Conservation (phyloP, 2,888 invertebrate species). For the Conistra vaccinii region DNA sequence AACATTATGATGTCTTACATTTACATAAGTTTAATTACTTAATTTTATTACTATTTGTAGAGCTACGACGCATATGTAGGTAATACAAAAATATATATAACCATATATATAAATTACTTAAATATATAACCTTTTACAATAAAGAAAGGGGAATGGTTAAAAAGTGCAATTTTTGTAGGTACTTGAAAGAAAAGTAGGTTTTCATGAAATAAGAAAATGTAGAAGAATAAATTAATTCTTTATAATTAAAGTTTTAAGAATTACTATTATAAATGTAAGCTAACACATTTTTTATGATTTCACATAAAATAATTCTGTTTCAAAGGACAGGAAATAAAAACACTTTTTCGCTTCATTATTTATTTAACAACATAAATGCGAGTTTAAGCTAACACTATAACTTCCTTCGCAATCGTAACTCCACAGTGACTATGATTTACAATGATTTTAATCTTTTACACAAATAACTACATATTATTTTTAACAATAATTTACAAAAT, state of each 20-base stretch:
- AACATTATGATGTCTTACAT: conserved; percentile 77
- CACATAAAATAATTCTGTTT: background rate
- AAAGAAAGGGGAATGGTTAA: background rate
- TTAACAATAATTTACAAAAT: conserved; percentile 81
- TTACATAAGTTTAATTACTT: conserved; percentile 65
- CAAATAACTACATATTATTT: conserved; percentile 70
- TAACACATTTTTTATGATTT: background rate
- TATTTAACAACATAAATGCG: conserved; percentile 68
- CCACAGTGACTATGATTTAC: conserved; percentile 69
- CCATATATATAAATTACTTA: too few species aligned
- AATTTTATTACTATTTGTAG: conserved; percentile 39
- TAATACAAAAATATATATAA: too few species aligned
- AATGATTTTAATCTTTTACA: conserved; percentile 71
- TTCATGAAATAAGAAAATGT: background rate
- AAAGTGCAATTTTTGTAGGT: background rate
- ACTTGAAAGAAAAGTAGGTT: background rate
- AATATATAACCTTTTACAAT: background rate
- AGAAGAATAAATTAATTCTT: background rate
- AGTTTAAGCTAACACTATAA: conserved; percentile 60
- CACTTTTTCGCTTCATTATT: conserved; percentile 61
- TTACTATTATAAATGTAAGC: background rate
- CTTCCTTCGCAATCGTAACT: conserved; percentile 68
- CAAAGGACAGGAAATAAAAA: conserved; percentile 45
- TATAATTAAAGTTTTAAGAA: background rate
- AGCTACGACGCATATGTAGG: conserved; percentile 45